These are phyloP conservation scores for Drosophila mayri DNA, from an alignment of 1,140 invertebrate species.

Conservation along the genomic window DNA sequence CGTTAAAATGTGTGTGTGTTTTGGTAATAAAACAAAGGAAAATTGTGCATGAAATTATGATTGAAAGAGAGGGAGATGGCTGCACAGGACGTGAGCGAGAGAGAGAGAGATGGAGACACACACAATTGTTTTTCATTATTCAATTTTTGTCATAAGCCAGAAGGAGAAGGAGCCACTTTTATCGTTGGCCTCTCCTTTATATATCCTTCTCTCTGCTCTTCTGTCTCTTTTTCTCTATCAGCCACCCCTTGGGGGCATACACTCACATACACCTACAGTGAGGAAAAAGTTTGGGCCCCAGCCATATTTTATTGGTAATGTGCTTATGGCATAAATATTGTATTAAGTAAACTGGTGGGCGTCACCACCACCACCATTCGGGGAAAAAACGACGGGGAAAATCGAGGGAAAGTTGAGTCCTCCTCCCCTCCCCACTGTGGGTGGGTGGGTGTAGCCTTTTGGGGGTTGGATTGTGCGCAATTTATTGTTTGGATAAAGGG, in stretches of 20 bases:
- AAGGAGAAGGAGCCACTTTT: conserved; percentile 44
- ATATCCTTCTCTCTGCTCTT: conserved; percentile 17
- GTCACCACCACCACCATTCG: conserved; percentile 64
- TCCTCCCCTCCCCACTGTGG: background rate
- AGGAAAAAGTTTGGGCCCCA: conserved; percentile 70
- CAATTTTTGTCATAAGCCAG: conserved; percentile 75
- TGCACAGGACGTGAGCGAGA: conserved; percentile 17
- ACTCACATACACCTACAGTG: conserved; percentile 11
- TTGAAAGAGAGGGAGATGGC: conserved; percentile 35
- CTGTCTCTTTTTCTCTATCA: conserved; percentile 17
- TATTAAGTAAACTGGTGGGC: conserved; percentile 84
- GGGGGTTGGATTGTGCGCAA: conserved; percentile 80
- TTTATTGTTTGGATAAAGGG: conserved; percentile 65
- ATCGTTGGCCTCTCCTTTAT: conserved; percentile 26
- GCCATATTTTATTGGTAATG: conserved; percentile 84
- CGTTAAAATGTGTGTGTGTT: conserved; percentile 30
- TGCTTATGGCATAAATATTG: conserved; percentile 84
- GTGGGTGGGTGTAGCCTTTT: conserved; percentile 34
- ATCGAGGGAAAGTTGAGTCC: conserved; percentile 33
- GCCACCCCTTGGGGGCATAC: conserved; percentile 33
- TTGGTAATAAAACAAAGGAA: conserved; percentile 75
- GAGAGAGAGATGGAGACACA: conserved; percentile 55
- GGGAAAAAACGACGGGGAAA: conserved; percentile 14
- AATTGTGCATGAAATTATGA: conserved; percentile 82
- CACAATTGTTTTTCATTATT: conserved; percentile 84